Evolutionary conservation across 2,797 vertebrate species (phyloP).

Genomic region (Ctenosaura bakeri): DNA sequence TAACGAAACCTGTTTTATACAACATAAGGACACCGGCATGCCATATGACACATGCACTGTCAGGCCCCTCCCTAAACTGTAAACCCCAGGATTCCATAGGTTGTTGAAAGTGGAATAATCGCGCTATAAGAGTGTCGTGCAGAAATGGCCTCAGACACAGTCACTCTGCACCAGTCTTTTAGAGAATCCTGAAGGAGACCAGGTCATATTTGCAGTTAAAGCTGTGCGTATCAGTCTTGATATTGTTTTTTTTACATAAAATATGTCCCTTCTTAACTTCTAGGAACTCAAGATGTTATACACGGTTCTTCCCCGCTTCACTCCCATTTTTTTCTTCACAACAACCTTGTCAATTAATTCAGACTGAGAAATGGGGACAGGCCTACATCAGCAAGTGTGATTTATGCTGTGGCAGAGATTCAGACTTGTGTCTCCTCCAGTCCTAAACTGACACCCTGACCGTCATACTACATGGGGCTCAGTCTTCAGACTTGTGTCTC

Average conservation of each 20-base stretch:
- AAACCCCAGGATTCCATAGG: too few species aligned
- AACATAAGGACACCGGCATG: background rate
- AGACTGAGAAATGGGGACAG: background rate
- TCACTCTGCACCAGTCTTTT: background rate
- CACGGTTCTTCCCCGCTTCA: background rate
- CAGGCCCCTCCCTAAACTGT: too few species aligned
- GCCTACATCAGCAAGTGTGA: background rate
- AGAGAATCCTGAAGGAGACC: background rate
- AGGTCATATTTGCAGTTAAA: background rate
- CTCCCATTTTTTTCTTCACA: background rate
- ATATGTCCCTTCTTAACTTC: background rate
- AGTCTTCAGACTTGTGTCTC: too few species aligned
- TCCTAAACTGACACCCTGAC: background rate
- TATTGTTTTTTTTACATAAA: background rate
- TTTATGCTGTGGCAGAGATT: background rate
- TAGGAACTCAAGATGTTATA: background rate
- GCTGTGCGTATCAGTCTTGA: background rate
- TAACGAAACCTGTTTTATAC: background rate
- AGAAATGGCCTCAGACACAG: background rate
- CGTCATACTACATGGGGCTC: too few species aligned
- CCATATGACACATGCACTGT: accelerated
- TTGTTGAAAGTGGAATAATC: too few species aligned
- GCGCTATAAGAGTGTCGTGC: too few species aligned
- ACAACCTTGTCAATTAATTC: background rate
- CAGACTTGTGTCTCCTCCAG: background rate